Evolutionary conservation across 2,888 invertebrate genomes (phyloP).

Genomic region (Ptychoptera contaminata): DNA sequence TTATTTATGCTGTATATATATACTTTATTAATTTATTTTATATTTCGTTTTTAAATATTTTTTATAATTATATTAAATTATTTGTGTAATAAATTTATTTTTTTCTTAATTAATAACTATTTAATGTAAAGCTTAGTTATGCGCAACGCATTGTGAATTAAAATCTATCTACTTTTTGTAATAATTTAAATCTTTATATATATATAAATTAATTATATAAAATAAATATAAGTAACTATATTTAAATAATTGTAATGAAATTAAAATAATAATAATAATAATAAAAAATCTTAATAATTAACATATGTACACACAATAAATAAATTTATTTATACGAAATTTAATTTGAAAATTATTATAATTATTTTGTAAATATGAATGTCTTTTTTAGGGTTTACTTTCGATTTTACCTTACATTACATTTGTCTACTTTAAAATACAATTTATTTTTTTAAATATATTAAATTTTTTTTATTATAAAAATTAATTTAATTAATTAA

Average conservation of each 20-base stretch:
- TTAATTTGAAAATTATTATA: not conserved
- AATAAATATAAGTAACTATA: no score
- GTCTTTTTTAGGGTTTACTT: not conserved
- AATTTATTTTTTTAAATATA: not conserved
- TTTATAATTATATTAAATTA: not conserved
- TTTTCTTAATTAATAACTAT: not conserved
- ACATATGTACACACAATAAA: no score
- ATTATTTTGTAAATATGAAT: not conserved
- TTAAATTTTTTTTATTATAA: no score
- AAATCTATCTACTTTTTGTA: no score
- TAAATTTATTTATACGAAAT: not conserved
- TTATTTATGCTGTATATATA: conserved; percentile 33
- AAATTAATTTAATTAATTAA: no score
- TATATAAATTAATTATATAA: no score
- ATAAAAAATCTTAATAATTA: no score
- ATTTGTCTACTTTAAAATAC: conserved; percentile 1
- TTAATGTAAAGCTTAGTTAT: conserved; percentile 12
- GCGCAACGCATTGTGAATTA: conserved; percentile 27
- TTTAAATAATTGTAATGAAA: no score
- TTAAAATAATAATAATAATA: no score
- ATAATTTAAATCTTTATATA: no score
- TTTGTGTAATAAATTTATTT: conserved; percentile 1
- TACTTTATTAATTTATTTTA: conserved; percentile 3
- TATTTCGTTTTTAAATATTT: not conserved
- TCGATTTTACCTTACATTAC: not conserved